Conservation (phyloP, 2,113 vertebrate species). For the Mesembrinibis cayennensis region DNA sequence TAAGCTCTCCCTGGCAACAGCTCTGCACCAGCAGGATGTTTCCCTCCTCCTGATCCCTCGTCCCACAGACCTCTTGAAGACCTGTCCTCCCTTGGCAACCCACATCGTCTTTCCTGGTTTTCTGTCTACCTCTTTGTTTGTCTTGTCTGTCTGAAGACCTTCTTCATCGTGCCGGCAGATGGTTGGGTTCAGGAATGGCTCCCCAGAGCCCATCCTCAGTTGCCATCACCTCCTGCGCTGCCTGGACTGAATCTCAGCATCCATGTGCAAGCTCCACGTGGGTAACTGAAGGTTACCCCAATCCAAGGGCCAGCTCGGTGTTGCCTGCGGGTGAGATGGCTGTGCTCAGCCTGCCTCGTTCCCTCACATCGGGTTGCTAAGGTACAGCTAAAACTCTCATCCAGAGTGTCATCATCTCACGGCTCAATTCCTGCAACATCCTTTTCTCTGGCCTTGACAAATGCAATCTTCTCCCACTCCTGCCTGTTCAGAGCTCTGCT, state of each 20-base stretch:
- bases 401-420: conserved; percentile 28
- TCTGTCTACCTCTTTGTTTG: neutral
- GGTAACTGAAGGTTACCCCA: neutral
- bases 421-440: conserved; percentile 56
- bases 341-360: neutral
- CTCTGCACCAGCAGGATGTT: neutral
- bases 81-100: neutral
- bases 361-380: neutral
- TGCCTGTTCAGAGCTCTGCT: conserved; percentile 41
- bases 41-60: neutral
- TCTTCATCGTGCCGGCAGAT: neutral
- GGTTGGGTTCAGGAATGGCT: accelerated
- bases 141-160: neutral
- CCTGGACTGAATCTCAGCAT: neutral
- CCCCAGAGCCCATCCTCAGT: neutral
- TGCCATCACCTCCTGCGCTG: neutral
- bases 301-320: neutral
- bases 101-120: neutral
- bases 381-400: conserved; percentile 1
- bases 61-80: neutral
- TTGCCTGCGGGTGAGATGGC: neutral
- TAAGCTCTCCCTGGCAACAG: conserved; percentile 18
- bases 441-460: conserved; percentile 59
- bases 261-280: accelerated
- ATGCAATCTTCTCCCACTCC: conserved; percentile 56